Evolutionary conservation across 2,888 invertebrate species (phyloP), one percentile per base, ranked within the genome.

Genomic region (Cryptosula pallasiana): DNA sequence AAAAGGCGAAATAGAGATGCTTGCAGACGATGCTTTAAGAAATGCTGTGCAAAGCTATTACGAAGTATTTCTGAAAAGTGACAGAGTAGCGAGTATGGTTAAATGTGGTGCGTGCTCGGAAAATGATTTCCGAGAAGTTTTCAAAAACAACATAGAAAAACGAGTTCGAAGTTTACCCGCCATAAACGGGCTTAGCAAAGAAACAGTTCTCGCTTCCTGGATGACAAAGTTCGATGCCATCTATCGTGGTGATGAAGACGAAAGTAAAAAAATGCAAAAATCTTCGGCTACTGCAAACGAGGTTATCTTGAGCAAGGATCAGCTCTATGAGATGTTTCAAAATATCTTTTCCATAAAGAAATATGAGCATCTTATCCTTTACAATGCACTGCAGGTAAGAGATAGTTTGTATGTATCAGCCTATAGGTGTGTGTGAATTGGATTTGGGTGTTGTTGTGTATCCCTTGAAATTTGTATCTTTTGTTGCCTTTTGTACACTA

Each of bases 301-400:
- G 86, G 89, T 93, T 78, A 95, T 98, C 82, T 89, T 98, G 78
- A 95, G 95, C 79, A 99, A 99, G 87, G 99, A 99, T 84, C 99
- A 99, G 85, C 90, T 99, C 16, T 99, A 96, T 87, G 99, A 99
- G 86, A 97, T 99, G 95, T 99, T 99, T 86, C 99, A 99, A 86
- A 97, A 97, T 87, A 96, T 99, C 78, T 88, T 99, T 75, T 92
- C 92, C 72, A 94, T 99, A 72, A 99, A 99, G 88, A 99, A 99
- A 86, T 99, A 99, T 86, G 99, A 99, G 86, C 99, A 99, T 87
- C 99, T 99, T 87, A 90, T 99, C 80, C 89, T 99, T 74, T 99
- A 95, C 88, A 99, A 99, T 88, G 97, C 98, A 78, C 90, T 98
- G 83, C 92, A 95, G 91, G 92, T 93, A 86, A 78, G 75, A 13